Evolutionary conservation across 1,140 invertebrate species (phyloP), one percentile per base, ranked within the genome.

Genomic region (Mizuhopecten yessoensis): DNA sequence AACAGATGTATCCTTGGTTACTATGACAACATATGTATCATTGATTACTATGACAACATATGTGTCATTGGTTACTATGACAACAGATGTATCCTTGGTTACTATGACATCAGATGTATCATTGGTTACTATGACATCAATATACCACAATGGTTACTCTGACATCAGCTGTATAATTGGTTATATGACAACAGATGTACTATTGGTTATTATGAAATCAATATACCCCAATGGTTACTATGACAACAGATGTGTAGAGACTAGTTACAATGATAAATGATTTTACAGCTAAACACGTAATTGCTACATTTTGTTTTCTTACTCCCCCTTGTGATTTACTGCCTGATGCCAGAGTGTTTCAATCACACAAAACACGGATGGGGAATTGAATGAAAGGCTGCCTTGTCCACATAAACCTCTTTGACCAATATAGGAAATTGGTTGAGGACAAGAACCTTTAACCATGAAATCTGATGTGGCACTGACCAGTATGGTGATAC

Each of bases 341-440:
- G 57, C 23, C n/a, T n/a, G 5, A 0, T 75, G 36, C 5, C 13
- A 39, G 5, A 39, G 5, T 7, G 57, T 75, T 75, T n/a, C 57
- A n/a, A 75, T 75, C 57, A 75, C 57, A 75, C n/a, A n/a, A 75
- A 75, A n/a, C 23, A 75, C 57, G 5, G n/a, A 75, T 75, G n/a
- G 57, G 57, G 57, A 75, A 75, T 75, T 75, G n/a, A 75, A 75
- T 75, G 23, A 75, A 75, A 75, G 23, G 57, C 57, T 75, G 57
- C 0, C 23, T 75, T 75, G n/a, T 9, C 23, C 23, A 75, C n/a
- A 29, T 75, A 75, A 75, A 75, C 57, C 57, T 75, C 57, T 75
- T 75, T 75, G 57, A 29, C 57, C 57, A 75, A 75, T 75, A 75
- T 9, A 75, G 57, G 57, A 75, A 75, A 75, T 75, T 75, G 57